Conservation (phyloP, 2,888 invertebrate species). For the Rugalucina vietnamica region DNA sequence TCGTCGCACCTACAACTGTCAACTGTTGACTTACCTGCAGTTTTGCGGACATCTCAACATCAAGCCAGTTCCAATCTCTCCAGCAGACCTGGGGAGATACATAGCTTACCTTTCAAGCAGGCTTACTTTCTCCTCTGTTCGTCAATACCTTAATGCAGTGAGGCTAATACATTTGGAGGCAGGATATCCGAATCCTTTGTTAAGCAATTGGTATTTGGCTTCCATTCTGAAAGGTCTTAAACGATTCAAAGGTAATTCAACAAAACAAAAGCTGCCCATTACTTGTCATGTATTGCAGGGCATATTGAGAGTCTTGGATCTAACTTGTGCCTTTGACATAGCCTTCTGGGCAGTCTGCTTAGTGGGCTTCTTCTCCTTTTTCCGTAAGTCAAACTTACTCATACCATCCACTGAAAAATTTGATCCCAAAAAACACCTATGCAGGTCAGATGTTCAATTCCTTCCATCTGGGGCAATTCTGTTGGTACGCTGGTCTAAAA, state of each 20-base stretch:
- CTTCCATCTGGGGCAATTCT: background rate
- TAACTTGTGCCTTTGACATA: background rate
- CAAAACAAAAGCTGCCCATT: constrained; percentile 19
- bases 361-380: constrained; percentile 36
- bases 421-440: constrained; percentile 11
- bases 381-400: constrained; percentile 26
- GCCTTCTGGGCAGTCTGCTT: constrained; percentile 29
- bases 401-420: constrained; percentile 4
- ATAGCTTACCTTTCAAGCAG: background rate
- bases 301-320: background rate
- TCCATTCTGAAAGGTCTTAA: constrained; percentile 15
- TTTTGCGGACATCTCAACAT: constrained; percentile 9
- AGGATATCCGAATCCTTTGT: too few species aligned
- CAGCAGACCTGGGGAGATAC: background rate
- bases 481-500: background rate
- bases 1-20: constrained; percentile 16
- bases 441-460: background rate
- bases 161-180: background rate
- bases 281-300: background rate
- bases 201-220: background rate
- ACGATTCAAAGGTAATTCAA: background rate
- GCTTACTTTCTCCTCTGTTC: constrained; percentile 1
- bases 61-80: background rate
- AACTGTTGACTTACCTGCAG: constrained; percentile 11
- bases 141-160: background rate